phyloP scores from a whole-genome alignment of 2,888 invertebrate genomes.

The Xestia rhomboidea region DNA sequence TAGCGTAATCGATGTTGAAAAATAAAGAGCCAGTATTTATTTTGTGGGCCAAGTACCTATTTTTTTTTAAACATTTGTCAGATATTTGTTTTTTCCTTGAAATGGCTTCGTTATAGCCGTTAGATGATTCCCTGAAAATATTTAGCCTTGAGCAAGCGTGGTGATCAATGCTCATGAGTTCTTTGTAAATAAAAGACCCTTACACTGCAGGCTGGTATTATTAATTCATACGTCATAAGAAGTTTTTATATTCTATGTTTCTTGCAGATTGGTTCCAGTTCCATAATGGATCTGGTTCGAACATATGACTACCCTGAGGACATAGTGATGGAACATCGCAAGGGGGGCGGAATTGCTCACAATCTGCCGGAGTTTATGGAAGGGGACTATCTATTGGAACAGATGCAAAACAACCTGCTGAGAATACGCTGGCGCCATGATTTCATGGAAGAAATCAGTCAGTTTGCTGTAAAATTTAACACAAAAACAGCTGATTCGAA shows the following conservation, averaged over 20 bases:
- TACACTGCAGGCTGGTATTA: not conserved
- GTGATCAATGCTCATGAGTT: too few relatives aligned
- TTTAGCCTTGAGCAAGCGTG: not conserved
- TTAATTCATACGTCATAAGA: not conserved
- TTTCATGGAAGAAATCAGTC: slow-evolving; percentile 40
- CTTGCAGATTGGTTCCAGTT: slow-evolving; percentile 93
- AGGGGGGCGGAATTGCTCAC: slow-evolving; percentile 91
- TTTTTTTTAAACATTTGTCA: too few relatives aligned
- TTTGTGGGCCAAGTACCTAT: too few relatives aligned
- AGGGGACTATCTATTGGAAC: slow-evolving; percentile 28
- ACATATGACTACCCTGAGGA: slow-evolving; percentile 99
- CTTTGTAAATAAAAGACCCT: not conserved
- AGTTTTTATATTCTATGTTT: not conserved
- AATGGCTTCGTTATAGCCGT: too few relatives aligned
- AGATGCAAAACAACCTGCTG: slow-evolving; percentile 42
- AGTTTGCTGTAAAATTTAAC: slow-evolving; percentile 9
- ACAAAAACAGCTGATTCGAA: slow-evolving; percentile 38
- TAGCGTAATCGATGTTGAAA: too few relatives aligned
- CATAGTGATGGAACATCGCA: slow-evolving; percentile 98
- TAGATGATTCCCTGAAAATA: too few relatives aligned
- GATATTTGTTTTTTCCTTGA: too few relatives aligned
- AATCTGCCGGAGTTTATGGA: slow-evolving; percentile 93
- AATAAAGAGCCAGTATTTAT: too few relatives aligned
- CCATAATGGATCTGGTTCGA: slow-evolving; percentile 95
- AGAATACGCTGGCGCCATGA: slow-evolving; percentile 13